These are phyloP conservation scores for Dryobota labecula DNA, from an alignment of 2,888 invertebrate species.

Conservation along the genomic window DNA sequence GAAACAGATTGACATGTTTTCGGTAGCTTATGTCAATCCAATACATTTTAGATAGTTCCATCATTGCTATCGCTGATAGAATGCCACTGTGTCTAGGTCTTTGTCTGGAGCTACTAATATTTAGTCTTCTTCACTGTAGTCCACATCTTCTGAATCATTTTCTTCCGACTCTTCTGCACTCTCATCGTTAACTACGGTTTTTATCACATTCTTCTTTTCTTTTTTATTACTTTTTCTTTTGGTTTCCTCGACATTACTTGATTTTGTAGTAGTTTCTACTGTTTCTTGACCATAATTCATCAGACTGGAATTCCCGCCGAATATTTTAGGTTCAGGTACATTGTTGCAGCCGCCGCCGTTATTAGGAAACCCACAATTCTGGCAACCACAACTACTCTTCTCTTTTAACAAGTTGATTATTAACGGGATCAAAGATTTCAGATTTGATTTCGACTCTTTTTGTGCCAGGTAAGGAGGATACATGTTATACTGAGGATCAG, in stretches of 20 bases:
- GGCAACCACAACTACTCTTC: conserved; percentile 72
- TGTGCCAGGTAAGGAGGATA: conserved; percentile 56
- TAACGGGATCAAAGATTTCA: conserved; percentile 81
- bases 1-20: background rate
- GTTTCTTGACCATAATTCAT: conserved; percentile 67
- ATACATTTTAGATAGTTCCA: background rate
- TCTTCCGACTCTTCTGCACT: conserved; percentile 72
- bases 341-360: conserved; percentile 46
- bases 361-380: conserved; percentile 69
- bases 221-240: conserved; percentile 39
- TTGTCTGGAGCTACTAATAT: background rate
- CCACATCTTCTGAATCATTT: conserved; percentile 67
- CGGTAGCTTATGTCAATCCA: background rate
- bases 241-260: conserved; percentile 21
- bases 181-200: conserved; percentile 52
- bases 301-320: conserved; percentile 74
- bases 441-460: conserved; percentile 71
- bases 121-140: conserved; percentile 65
- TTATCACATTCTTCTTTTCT: conserved; percentile 50
- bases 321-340: conserved; percentile 63
- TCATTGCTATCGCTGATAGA: background rate
- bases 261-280: conserved; percentile 11
- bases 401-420: conserved; percentile 82
- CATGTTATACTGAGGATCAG: conserved; percentile 52
- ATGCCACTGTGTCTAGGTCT: background rate